Evolutionary conservation across 2,888 invertebrate genomes (phyloP).

Genomic region (Dioctria rufipes): DNA sequence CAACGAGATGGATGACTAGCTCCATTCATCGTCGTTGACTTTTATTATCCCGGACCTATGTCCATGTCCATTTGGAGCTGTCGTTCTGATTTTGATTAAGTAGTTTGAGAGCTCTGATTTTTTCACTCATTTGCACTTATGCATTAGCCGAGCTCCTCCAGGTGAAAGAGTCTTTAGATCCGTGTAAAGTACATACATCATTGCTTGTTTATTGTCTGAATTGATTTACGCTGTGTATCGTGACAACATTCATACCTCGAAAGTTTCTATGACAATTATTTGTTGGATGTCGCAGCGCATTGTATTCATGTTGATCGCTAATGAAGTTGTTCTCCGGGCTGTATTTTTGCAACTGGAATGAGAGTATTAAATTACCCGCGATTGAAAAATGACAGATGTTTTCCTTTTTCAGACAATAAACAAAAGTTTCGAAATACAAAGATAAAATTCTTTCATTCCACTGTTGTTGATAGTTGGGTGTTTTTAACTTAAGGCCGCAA

Average conservation of each 20-base stretch:
- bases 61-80: constrained; percentile 42
- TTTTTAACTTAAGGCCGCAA: too few species aligned
- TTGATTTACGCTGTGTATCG: constrained; percentile 20
- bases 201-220: constrained; percentile 18
- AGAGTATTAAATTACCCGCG: too few species aligned
- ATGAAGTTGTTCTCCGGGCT: background rate
- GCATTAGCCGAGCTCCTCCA: constrained; percentile 13
- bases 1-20: constrained; percentile 33
- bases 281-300: background rate
- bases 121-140: constrained; percentile 14
- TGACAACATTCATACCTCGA: constrained; percentile 37
- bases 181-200: too few species aligned
- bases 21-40: background rate
- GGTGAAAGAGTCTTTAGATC: constrained; percentile 14
- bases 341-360: background rate
- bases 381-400: too few species aligned
- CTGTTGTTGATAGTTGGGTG: too few species aligned
- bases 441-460: too few species aligned
- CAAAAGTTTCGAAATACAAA: too few species aligned
- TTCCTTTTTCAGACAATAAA: too few species aligned
- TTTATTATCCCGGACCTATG: constrained; percentile 33
- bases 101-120: constrained; percentile 29
- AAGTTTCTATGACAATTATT: background rate
- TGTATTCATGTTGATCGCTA: background rate
- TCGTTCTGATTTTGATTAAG: constrained; percentile 51